These are phyloP conservation scores for Synaphobranchus kaupii DNA, from an alignment of 2,797 vertebrate species.

Conservation along the genomic window DNA sequence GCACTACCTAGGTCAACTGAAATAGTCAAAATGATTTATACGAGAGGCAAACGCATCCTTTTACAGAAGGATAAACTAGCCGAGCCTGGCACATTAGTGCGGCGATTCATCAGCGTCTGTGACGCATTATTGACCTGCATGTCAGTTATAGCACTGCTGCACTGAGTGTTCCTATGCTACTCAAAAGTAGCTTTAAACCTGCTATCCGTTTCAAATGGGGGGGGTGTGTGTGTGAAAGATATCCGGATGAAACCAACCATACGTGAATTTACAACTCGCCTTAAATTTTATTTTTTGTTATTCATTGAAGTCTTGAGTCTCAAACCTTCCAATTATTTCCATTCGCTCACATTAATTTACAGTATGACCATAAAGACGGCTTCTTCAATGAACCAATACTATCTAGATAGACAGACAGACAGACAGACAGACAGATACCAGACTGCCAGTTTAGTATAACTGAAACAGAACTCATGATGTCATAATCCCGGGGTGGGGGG, in stretches of 20 bases:
- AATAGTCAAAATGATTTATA: conserved; percentile 28
- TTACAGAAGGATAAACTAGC: not conserved
- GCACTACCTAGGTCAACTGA: not conserved
- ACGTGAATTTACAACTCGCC: not conserved
- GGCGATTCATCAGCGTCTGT: not conserved
- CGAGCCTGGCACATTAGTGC: not conserved
- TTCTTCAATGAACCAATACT: not conserved
- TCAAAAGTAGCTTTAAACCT: not conserved
- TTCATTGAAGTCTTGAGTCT: not conserved
- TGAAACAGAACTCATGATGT: not conserved
- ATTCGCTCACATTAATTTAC: not conserved
- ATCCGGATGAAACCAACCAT: not conserved
- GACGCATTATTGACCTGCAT: conserved; percentile 1
- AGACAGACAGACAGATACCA: not conserved
- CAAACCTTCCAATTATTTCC: not conserved
- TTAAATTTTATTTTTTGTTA: not conserved
- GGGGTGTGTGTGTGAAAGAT: not conserved
- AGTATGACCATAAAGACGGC: not conserved
- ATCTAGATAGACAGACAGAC: not conserved
- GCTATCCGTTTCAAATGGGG: not conserved
- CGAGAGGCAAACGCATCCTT: not conserved
- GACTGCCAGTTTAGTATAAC: not conserved
- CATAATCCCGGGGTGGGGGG: not conserved
- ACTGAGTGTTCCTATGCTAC: not conserved
- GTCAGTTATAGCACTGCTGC: not conserved